A percentile compares a stretch with the other conserved stretches of the same genome.
Evolutionary conservation across 2,113 vertebrate species (phyloP).

Genomic region (Chlamydotis undulata): DNA sequence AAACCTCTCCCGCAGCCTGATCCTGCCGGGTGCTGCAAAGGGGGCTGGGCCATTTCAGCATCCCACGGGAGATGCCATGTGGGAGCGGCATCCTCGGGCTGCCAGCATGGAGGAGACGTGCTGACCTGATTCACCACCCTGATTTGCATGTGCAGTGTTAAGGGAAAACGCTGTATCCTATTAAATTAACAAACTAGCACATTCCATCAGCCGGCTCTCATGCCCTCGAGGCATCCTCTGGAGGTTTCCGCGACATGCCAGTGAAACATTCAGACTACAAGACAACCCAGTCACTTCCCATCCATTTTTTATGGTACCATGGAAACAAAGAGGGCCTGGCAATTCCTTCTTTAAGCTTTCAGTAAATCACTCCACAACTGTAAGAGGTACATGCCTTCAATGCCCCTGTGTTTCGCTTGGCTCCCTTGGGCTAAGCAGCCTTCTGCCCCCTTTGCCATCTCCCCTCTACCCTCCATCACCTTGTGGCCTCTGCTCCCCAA

Average conservation of each 20-base stretch:
- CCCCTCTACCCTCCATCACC: not conserved
- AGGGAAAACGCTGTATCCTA: conserved; percentile 40
- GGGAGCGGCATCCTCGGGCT: not conserved
- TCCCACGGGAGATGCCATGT: not conserved
- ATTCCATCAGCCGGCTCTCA: conserved; percentile 60
- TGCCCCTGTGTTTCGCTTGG: not conserved
- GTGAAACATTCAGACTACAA: conserved; percentile 59
- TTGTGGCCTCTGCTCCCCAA: not conserved
- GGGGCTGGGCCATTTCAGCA: not conserved
- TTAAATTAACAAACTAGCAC: conserved; percentile 68
- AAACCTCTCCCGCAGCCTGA: not conserved
- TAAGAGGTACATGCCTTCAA: not conserved
- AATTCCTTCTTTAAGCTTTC: conserved; percentile 27
- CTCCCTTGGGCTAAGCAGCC: not conserved
- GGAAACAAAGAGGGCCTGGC: conserved; percentile 59
- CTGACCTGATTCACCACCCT: conserved; percentile 52
- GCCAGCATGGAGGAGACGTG: not conserved
- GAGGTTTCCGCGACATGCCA: conserved; percentile 62
- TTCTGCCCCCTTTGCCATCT: not conserved
- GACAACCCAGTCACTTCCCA: conserved; percentile 66
- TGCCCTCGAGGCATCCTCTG: conserved; percentile 67
- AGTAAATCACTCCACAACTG: conserved; percentile 53
- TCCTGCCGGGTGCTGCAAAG: not conserved
- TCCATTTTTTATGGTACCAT: conserved; percentile 69
- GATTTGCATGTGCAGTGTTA: conserved; percentile 16